Evolutionary conservation across 2,888 invertebrate species (phyloP), one percentile per base, ranked within the genome.

Genomic region (Apodemia hepburni): DNA sequence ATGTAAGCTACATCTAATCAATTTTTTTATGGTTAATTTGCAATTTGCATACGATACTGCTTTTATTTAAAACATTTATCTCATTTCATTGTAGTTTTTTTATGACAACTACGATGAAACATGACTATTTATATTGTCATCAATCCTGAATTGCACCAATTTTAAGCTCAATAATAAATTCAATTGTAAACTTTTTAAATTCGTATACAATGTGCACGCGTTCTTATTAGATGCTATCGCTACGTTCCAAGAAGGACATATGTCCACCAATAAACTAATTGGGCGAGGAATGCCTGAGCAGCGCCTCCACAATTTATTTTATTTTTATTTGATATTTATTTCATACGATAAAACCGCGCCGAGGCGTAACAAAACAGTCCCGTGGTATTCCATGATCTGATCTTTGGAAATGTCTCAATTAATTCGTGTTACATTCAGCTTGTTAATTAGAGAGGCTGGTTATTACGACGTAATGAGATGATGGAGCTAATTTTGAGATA

Each of bases 231-330:
- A 89, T 89, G 73, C 73, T 88, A 90, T 90, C 90, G 60, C 60
- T 3, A 42, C 81, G 78, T 90, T 90, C 90, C 80, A 71, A 77
- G 90, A 90, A 90, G 88, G 88, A 84, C 88, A 85, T 82, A 80
- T 88, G 89, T 86, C 85, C 76, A 72, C 85, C 84, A 89, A 90
- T 90, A 90, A 90, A 90, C 88, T 90, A 90, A 90, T 90, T 90
- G 90, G 87, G 71, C 74, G 73, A 66, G 77, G 84, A 81, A 86
- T 84, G 89, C 87, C 79, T 77, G 80, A 75, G 76, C 83, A 75
- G 78, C 73, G 75, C 73, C 76, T 75, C 69, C 70, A 68, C 71
- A 71, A 75, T 77, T 81, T 76, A 75, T 22, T 78, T 78, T 77
- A 74, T 76, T 77, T 80, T 74, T 76, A 75, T 76, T 78, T n/a